These are phyloP conservation scores for Euglossa dilemma DNA, from an alignment of 1,140 invertebrate genomes.

Conservation along the genomic window DNA sequence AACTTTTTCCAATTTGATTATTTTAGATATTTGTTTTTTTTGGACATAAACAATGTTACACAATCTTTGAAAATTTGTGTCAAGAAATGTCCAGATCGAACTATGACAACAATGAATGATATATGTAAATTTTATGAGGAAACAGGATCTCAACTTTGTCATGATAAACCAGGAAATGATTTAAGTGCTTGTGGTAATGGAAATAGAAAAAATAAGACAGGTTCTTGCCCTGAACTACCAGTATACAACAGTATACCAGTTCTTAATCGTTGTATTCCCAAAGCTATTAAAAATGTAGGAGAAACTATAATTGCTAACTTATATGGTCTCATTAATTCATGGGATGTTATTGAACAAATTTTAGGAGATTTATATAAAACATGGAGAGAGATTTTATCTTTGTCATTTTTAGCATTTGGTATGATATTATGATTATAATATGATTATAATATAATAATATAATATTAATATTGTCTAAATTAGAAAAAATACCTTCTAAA, in stretches of 20 bases:
- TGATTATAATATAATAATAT: no score
- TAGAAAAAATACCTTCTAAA: no score
- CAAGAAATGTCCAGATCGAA: conserved; percentile 90
- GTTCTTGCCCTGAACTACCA: conserved; percentile 88
- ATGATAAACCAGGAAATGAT: conserved; percentile 83
- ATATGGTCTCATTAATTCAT: conserved; percentile 92
- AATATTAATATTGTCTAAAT: no score
- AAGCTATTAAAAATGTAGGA: conserved; percentile 84
- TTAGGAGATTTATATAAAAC: conserved; percentile 93
- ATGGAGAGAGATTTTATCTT: conserved; percentile 92
- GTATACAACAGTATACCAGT: conserved; percentile 90
- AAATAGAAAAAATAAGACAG: conserved; percentile 84
- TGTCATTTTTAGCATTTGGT: conserved; percentile 92
- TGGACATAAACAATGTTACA: conserved; percentile 90
- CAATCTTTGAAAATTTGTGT: conserved; percentile 94
- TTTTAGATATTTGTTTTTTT: conserved; percentile 90
- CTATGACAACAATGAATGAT: conserved; percentile 86
- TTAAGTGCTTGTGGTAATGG: conserved; percentile 78
- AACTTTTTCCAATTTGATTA: conserved; percentile 31
- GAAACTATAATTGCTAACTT: conserved; percentile 86
- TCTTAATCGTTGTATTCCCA: conserved; percentile 94
- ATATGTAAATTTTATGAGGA: conserved; percentile 89
- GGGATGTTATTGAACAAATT: conserved; percentile 94
- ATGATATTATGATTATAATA: conserved; percentile 61
- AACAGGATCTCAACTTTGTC: conserved; percentile 89